Evolutionary conservation across 2,888 invertebrate species (phyloP), one percentile per base, ranked within the genome.

Genomic region (Julus scandinavius): DNA sequence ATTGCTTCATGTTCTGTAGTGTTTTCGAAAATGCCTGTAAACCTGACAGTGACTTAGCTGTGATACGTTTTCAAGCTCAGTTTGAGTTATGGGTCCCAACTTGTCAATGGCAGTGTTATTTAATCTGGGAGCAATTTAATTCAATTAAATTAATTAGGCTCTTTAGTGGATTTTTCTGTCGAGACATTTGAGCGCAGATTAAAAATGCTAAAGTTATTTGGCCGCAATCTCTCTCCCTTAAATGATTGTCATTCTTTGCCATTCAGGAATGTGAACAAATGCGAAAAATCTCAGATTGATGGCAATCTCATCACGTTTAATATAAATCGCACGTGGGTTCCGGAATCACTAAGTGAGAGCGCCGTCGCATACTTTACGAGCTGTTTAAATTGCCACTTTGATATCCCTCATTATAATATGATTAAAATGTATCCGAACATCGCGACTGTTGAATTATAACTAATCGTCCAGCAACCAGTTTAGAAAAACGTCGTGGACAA

Each of bases 391-490:
- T 29, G 63, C 17, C 72, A 72, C 72, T 72, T 72, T 72, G 20
- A 72, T 72, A 72, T 72, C 72, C 72, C 72, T 72, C 72, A 29
- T 72, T 72, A 72, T 72, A 72, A 72, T 72, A 72, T 29, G 72
- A 72, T 72, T 72, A 72, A 72, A 72, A 72, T 72, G 72, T 72
- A 72, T 72, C 72, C 72, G 20, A 72, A 72, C 72, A 72, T 72
- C 72, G 29, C 72, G 72, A 72, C 72, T 72, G 20, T 29, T 72
- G 72, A 72, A 72, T 72, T 72, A 72, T 72, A 72, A 72, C 72
- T 72, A 72, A 72, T 72, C 17, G 72, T 29, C 72, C 29, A n/a
- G 20, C 72, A 72, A 72, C 72, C 72, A 29, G 72, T 72, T 72
- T 72, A 9, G 5, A 72, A 29, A 72, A 72, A 72, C 72, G n/a